A percentile compares a stretch with the other conserved stretches of the same genome.
These are phyloP conservation scores for Chrysolina haemoptera DNA, from an alignment of 2,888 invertebrate genomes.

Conservation along the genomic window DNA sequence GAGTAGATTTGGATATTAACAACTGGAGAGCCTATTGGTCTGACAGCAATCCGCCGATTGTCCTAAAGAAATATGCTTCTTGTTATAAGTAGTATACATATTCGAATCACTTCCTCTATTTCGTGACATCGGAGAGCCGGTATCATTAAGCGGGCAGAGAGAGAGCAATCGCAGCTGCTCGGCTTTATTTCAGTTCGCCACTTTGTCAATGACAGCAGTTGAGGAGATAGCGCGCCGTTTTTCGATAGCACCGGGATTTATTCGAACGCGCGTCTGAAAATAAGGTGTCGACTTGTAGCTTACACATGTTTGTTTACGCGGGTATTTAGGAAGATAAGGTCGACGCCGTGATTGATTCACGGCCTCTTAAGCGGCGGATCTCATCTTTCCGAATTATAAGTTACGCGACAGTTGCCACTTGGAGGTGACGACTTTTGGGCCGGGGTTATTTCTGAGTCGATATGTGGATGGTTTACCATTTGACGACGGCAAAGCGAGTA, in stretches of 20 bases:
- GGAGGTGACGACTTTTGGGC: conserved; percentile 30
- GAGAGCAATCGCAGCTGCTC: conserved; percentile 59
- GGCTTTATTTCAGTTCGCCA: conserved; percentile 66
- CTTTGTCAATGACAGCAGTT: conserved; percentile 66
- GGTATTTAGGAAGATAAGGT: conserved; percentile 65
- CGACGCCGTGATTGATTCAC: conserved; percentile 65
- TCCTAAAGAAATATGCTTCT: too few species aligned
- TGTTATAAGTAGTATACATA: background rate
- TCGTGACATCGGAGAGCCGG: conserved; percentile 3
- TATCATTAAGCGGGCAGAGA: background rate
- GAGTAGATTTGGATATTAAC: too few species aligned
- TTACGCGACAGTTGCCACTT: conserved; percentile 49
- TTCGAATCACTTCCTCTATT: background rate
- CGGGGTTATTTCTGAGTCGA: conserved; percentile 2
- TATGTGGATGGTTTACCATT: background rate
- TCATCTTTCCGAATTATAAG: conserved; percentile 54
- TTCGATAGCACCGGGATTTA: conserved; percentile 60
- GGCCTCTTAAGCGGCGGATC: conserved; percentile 54
- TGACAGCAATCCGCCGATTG: too few species aligned
- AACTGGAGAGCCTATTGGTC: too few species aligned
- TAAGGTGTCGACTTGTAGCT: conserved; percentile 67
- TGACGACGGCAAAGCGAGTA: background rate
- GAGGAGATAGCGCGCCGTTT: conserved; percentile 62
- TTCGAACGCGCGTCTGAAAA: conserved; percentile 60
- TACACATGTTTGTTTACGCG: conserved; percentile 68